Conservation (phyloP, 2,888 invertebrate genomes). For the Phengaris arion region DNA sequence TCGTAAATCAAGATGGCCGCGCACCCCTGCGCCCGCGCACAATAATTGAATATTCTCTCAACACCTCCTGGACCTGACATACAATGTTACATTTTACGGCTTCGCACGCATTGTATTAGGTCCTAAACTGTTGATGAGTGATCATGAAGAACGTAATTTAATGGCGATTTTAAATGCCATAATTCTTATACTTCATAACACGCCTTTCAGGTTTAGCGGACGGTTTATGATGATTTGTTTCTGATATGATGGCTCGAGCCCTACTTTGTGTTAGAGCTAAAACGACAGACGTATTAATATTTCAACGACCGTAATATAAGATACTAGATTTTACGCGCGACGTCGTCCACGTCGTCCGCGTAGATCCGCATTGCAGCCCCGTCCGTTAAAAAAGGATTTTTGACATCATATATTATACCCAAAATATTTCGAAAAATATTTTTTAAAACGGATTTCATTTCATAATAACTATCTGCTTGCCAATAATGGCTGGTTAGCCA, state of each 20-base stretch:
- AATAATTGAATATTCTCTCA: conserved; percentile 79
- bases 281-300: not conserved
- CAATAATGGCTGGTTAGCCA: no score
- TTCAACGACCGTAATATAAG: not conserved
- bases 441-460: no score
- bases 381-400: no score
- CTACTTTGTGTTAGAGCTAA: conserved; percentile 47
- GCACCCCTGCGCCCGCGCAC: conserved; percentile 70
- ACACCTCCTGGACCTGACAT: conserved; percentile 68
- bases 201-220: conserved; percentile 65
- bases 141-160: conserved; percentile 73
- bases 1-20: conserved; percentile 78
- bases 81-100: conserved; percentile 76
- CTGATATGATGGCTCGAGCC: conserved; percentile 52
- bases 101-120: conserved; percentile 72
- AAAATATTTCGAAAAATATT: no score
- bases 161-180: conserved; percentile 75
- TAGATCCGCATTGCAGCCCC: no score
- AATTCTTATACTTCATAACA: conserved; percentile 71
- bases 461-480: no score
- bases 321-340: no score
- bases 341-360: no score
- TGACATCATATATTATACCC: no score
- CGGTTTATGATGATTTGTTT: conserved; percentile 78
- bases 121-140: conserved; percentile 77